A percentile compares a stretch with the other conserved stretches of the same genome.
Evolutionary conservation across 2,113 vertebrate genomes (phyloP).

Genomic region (Phyllostomus discolor): DNA sequence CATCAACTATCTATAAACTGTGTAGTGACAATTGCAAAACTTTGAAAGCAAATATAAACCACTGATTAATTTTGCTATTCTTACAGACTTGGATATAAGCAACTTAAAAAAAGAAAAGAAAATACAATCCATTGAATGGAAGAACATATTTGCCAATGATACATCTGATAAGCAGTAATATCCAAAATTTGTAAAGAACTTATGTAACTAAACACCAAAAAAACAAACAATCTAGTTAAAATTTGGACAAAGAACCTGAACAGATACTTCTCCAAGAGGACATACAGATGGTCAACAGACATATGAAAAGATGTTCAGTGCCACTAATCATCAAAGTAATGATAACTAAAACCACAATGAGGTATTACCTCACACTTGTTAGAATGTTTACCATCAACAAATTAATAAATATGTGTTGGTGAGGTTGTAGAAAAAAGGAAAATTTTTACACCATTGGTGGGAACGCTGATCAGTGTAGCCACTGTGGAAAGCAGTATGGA

Average conservation of each 20-base stretch:
- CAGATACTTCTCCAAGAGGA: not conserved
- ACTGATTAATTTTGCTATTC: not conserved
- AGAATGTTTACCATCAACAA: not conserved
- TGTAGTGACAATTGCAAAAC: not conserved
- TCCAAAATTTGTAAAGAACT: not conserved
- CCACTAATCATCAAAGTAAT: not conserved
- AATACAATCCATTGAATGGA: not conserved
- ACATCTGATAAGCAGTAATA: not conserved
- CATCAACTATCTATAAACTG: not conserved
- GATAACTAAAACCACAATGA: not conserved
- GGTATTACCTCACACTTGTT: not conserved
- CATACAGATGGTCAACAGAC: not conserved
- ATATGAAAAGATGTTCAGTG: not conserved
- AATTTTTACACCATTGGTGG: no score
- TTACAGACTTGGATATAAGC: not conserved
- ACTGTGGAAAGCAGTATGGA: no score
- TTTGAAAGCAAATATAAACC: not conserved
- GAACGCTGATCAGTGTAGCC: no score
- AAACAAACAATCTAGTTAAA: not conserved
- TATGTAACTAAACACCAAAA: not conserved
- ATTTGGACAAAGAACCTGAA: not conserved
- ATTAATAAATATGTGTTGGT: no score
- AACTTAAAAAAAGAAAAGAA: not conserved
- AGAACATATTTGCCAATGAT: not conserved
- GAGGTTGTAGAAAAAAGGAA: no score